These are phyloP conservation scores for Corythoichthys haematopterus DNA, from an alignment of 2,113 vertebrate species.

Conservation along the genomic window DNA sequence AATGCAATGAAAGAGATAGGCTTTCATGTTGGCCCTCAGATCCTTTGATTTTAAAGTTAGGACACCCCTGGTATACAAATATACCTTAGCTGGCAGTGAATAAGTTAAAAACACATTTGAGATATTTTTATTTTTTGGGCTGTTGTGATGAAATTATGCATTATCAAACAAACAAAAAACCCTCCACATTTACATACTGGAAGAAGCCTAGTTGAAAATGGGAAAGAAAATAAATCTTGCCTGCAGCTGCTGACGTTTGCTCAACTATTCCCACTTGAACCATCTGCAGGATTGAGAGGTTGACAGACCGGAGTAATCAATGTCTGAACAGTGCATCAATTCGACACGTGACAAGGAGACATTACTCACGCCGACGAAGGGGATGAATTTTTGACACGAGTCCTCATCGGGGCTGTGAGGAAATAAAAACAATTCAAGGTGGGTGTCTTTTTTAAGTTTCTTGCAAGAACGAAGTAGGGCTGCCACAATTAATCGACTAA, in stretches of 20 bases:
- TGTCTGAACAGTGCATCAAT: not conserved
- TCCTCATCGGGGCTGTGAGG: conserved; percentile 87
- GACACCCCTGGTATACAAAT: no score
- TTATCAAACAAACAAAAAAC: no score
- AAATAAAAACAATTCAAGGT: not conserved
- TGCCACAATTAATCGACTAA: no score
- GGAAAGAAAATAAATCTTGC: conserved; percentile 52
- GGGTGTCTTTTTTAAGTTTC: not conserved
- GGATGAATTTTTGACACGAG: conserved; percentile 97
- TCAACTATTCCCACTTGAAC: conserved; percentile 96
- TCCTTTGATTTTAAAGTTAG: no score
- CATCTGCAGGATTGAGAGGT: conserved; percentile 71
- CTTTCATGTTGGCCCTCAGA: no score
- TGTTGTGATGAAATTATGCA: no score
- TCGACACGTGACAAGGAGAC: not conserved
- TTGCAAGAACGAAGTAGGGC: not conserved
- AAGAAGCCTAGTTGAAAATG: no score
- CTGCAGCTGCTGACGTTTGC: conserved; percentile 87
- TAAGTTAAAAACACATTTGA: no score
- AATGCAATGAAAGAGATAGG: no score
- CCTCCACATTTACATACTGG: no score
- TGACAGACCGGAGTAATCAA: not conserved
- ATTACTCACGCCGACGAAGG: conserved; percentile 88
- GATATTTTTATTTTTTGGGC: no score
- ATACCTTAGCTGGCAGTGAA: no score